phyloP scores from a whole-genome alignment of 2,113 vertebrate genomes.

The Esox niger region DNA sequence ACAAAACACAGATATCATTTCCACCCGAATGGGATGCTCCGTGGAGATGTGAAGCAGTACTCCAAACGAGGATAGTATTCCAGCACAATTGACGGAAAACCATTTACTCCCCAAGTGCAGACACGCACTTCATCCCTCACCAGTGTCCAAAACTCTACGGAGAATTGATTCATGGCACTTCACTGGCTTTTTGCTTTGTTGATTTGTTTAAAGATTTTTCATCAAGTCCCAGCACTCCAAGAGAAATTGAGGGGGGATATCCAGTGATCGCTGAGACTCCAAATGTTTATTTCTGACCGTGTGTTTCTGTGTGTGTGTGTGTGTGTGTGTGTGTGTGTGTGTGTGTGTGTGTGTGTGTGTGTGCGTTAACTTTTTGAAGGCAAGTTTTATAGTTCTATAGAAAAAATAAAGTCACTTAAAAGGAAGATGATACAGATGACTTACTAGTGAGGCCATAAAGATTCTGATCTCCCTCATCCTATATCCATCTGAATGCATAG shows the following conservation, averaged over 20 bases:
- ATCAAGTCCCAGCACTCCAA: conserved; percentile 23
- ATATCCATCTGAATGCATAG: conserved; percentile 30
- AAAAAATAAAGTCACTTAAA: not conserved
- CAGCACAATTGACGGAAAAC: conserved; percentile 64
- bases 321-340: too few species aligned
- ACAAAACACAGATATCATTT: conserved; percentile 74
- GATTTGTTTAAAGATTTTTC: conserved; percentile 44
- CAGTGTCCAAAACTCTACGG: conserved; percentile 62
- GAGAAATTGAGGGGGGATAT: not conserved
- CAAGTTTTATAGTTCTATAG: not conserved
- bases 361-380: not conserved
- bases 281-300: not conserved
- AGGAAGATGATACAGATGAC: not conserved
- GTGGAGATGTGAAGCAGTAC: conserved; percentile 75
- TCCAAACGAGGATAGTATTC: conserved; percentile 82
- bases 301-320: too few species aligned
- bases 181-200: conserved; percentile 55
- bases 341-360: too few species aligned
- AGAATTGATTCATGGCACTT: conserved; percentile 60
- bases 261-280: not conserved
- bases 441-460: not conserved
- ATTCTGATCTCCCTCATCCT: conserved; percentile 15
- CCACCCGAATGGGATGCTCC: conserved; percentile 78
- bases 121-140: conserved; percentile 69
- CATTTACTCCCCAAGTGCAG: conserved; percentile 72